Percentiles rank a stretch among this genome's conserved stretches.
phyloP scores from a whole-genome alignment of 1,140 invertebrate genomes.

The Drosophila simulans region DNA sequence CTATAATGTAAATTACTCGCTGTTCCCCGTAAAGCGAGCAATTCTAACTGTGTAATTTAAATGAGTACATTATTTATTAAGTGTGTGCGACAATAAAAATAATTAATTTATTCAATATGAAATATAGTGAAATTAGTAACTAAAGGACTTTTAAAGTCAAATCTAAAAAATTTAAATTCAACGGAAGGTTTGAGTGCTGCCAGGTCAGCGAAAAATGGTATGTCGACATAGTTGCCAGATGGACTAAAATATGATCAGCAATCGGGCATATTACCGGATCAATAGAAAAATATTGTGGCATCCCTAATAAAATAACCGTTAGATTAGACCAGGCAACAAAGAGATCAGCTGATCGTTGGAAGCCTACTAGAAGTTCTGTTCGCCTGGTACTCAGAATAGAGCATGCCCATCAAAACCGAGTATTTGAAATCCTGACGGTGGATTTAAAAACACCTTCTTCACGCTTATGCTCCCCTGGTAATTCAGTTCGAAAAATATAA shows the following conservation, averaged over 20 bases:
- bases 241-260: neutral
- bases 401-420: neutral
- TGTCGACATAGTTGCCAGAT: neutral
- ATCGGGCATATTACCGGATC: neutral
- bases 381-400: neutral
- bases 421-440: neutral
- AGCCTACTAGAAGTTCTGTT: neutral
- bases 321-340: neutral
- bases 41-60: conserved; percentile 68
- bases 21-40: conserved; percentile 16
- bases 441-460: neutral
- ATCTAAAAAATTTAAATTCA: neutral
- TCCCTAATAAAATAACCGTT: neutral
- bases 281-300: neutral
- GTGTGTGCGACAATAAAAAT: conserved; percentile 84
- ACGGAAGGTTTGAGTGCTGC: neutral
- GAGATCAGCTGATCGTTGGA: neutral
- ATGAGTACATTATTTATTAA: conserved; percentile 65
- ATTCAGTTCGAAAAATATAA: neutral
- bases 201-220: too few relatives aligned
- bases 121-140: neutral
- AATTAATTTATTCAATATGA: conserved; percentile 80
- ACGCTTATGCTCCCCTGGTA: neutral
- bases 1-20: conserved; percentile 41
- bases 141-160: neutral